Evolutionary conservation across 2,888 invertebrate genomes (phyloP).

Genomic region (Trypoxylon attenuatum): DNA sequence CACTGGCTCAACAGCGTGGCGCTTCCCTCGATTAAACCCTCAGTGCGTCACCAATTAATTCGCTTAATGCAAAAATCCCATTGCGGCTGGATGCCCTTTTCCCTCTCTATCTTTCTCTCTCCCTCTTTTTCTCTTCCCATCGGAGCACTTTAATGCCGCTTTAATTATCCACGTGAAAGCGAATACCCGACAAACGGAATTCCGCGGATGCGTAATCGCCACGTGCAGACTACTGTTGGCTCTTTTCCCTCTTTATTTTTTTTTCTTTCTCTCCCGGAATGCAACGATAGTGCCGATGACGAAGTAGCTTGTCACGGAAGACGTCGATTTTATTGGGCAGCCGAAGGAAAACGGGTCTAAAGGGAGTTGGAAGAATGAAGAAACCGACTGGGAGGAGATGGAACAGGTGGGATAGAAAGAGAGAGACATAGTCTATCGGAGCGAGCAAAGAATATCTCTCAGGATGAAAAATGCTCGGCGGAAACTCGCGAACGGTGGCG

Average conservation of each 20-base stretch:
- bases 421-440: too few species aligned
- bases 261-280: too few species aligned
- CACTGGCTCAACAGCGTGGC: neutral
- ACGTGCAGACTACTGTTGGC: too few species aligned
- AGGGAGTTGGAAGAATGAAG: too few species aligned
- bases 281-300: too few species aligned
- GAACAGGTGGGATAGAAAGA: neutral
- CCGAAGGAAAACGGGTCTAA: too few species aligned
- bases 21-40: slow-evolving; percentile 37
- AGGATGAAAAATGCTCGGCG: slow-evolving; percentile 2
- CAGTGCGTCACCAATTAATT: slow-evolving; percentile 28
- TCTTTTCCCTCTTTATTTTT: too few species aligned
- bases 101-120: neutral
- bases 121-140: neutral
- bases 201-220: neutral
- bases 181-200: neutral
- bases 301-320: too few species aligned
- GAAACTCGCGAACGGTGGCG: neutral
- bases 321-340: too few species aligned
- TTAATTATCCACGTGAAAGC: slow-evolving; percentile 20
- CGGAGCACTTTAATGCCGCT: slow-evolving; percentile 21
- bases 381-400: neutral
- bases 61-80: slow-evolving; percentile 26
- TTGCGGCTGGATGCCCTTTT: neutral
- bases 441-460: neutral